These are phyloP conservation scores for Parauchenoglanis ngamensis DNA, from an alignment of 2,797 vertebrate species.

Conservation along the genomic window DNA sequence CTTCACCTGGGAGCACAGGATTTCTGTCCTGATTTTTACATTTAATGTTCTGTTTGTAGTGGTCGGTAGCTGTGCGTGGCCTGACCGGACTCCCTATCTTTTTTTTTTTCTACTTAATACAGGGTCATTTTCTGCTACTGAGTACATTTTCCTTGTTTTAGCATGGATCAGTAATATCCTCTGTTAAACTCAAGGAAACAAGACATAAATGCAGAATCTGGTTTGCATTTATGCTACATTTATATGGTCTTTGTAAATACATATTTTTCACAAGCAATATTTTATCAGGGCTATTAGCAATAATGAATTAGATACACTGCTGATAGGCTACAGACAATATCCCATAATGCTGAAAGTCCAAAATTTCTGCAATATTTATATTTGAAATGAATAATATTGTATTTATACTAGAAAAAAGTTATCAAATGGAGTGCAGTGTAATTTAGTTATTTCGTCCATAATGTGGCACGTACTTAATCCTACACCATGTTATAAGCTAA, in stretches of 20 bases:
- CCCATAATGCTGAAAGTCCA: constrained; percentile 16
- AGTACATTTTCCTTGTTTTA: constrained; percentile 1
- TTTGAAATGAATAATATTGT: constrained; percentile 27
- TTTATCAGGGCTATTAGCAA: constrained; percentile 86
- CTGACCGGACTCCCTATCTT: not conserved
- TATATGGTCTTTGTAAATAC: constrained; percentile 28
- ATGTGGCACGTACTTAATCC: constrained; percentile 22
- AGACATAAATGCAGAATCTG: not conserved
- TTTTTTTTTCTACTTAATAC: not conserved
- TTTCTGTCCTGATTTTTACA: constrained; percentile 68
- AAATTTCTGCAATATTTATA: constrained; percentile 31
- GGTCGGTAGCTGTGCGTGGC: not conserved
- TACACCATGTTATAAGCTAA: constrained; percentile 37
- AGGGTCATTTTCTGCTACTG: constrained; percentile 18
- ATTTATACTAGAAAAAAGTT: constrained; percentile 23
- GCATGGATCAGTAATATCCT: constrained; percentile 19
- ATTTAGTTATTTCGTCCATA: constrained; percentile 9
- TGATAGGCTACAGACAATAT: constrained; percentile 46
- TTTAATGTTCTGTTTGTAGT: constrained; percentile 16
- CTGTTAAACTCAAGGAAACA: constrained; percentile 12
- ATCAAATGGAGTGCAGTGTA: not conserved
- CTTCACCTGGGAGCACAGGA: constrained; percentile 92
- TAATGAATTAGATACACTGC: constrained; percentile 76
- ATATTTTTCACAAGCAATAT: constrained; percentile 42
- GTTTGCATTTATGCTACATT: constrained; percentile 20